Conservation (phyloP, 2,888 invertebrate species). For the Apotomis turbidana region DNA sequence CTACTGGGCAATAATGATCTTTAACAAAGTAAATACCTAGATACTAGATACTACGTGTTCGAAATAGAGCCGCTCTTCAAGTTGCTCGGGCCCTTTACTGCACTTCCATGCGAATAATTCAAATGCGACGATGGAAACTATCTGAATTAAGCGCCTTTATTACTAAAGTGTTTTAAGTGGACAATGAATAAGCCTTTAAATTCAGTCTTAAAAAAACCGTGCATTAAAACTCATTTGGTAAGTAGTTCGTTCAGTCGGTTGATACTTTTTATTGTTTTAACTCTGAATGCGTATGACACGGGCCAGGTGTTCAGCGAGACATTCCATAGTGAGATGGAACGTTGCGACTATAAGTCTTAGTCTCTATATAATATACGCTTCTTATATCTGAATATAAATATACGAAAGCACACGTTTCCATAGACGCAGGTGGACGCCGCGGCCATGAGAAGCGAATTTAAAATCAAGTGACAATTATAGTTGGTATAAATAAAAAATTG, state of each 20-base stretch:
- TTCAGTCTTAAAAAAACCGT: constrained; percentile 10
- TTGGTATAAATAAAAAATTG: not conserved
- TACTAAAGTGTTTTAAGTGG: constrained; percentile 2
- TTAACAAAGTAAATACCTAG: not conserved
- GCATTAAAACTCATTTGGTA: constrained; percentile 5
- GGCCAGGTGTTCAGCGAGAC: constrained; percentile 35
- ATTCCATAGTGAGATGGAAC: constrained; percentile 21
- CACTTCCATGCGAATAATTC: constrained; percentile 3
- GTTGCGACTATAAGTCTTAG: not conserved
- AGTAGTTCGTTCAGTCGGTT: not conserved
- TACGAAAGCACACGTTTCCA: constrained; percentile 13
- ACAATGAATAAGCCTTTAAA: not conserved
- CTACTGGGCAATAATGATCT: no score
- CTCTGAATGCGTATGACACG: constrained; percentile 26
- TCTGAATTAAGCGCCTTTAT: not conserved
- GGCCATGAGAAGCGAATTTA: constrained; percentile 2
- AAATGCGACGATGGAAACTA: constrained; percentile 21
- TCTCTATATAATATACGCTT: not conserved
- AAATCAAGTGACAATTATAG: not conserved
- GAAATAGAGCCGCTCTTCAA: not conserved
- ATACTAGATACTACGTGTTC: not conserved
- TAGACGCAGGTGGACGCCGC: constrained; percentile 16
- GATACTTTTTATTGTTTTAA: constrained; percentile 4
- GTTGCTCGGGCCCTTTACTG: not conserved
- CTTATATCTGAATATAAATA: not conserved